Evolutionary conservation across 1,140 invertebrate genomes (phyloP), one percentile per base, ranked within the genome.

Genomic region (Myzus persicae): DNA sequence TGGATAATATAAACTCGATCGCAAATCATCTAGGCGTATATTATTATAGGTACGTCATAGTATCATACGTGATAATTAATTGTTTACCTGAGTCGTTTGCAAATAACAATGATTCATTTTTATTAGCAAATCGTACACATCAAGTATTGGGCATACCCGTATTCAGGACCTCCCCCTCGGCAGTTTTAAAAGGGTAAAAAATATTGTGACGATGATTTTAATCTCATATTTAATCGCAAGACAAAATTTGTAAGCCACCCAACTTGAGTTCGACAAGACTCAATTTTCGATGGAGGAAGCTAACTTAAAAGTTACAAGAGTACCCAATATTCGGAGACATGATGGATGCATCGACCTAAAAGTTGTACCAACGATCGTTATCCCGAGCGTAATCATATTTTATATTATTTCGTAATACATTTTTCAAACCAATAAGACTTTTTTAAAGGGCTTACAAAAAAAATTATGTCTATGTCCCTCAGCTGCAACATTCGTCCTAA

Each of bases 121-220:
- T 76, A 6, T 18, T 67, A 18, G 5, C n/a, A 18, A 76, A n/a
- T 76, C 2, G 11, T n/a, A 67, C n/a, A 14, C 14, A 76, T 18
- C 18, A 76, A n/a, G 18, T 76, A 76, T 76, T 76, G 18, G 6
- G 14, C n/a, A 76, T 76, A 76, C 31, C n/a, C 31, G 31, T 67
- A n/a, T 67, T 67, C 0, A n/a, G 14, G 5, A 18, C 26, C 24
- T 6, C 48, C 20, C 0, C 5, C 48, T 22, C 48, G 0, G 0
- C 0, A 51, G 24, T 51, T 51, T 24, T 51, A 51, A 22, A 5
- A 2, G 48, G 20, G 20, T 51, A 51, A 22, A 51, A 51, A 51
- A 48, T 48, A 48, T 51, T 59, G 2, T 59, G 14, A 2, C 9
- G 31, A 59, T 9, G 20, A 54, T 54, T 44, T 9, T 6, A 44